Base-by-base conservation (phyloP, 2,888 invertebrate species). In the Neria commutata region DNA sequence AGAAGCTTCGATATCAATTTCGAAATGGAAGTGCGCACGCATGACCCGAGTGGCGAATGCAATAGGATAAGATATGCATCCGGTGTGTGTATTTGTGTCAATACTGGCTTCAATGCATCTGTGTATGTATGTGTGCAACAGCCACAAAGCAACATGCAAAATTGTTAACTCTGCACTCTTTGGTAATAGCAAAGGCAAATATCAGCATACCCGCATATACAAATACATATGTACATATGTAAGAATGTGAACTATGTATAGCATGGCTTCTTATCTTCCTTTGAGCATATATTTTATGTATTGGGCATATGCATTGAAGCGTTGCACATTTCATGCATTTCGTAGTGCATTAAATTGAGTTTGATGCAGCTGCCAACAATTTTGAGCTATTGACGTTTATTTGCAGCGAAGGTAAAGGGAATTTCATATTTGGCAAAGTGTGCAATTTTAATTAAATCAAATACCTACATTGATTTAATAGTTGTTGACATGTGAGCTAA, bases 11-110 rank as follows among this genome's bases (percentile, higher is more conserved):
- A 68, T 70, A 70, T 70, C 72, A 70, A 70, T 70, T 70, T 72
- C 65, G 70, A 72, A n/a, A 70, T 68, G 68, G 70, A 66, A 70
- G 68, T 70, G 64, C 72, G 72, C 72, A 70, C 72, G 70, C 70
- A 64, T 72, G 70, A 70, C 70, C 72, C 68, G 70, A 65, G 70
- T n/a, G n/a, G n/a, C n/a, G n/a, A n/a, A n/a, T n/a, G n/a, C 66
- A 67, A 68, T 65, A 65, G 45, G 26, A 21, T 34, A 47, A 21
- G n/a, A 6, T n/a, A n/a, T 11, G 42, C 42, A 19, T 42, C 14
- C 42, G 42, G 14, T 21, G 21, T 21, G 21, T 42, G 42, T 19
- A 8, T 42, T 4, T 42, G 42, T 17, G 21, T 42, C 19, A 4
- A 4, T 37, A 37, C 37, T 37, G 6, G 37, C 37, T 8, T n/a